phyloP scores from a whole-genome alignment of 2,888 invertebrate genomes.

The Amaurobius ferox region DNA sequence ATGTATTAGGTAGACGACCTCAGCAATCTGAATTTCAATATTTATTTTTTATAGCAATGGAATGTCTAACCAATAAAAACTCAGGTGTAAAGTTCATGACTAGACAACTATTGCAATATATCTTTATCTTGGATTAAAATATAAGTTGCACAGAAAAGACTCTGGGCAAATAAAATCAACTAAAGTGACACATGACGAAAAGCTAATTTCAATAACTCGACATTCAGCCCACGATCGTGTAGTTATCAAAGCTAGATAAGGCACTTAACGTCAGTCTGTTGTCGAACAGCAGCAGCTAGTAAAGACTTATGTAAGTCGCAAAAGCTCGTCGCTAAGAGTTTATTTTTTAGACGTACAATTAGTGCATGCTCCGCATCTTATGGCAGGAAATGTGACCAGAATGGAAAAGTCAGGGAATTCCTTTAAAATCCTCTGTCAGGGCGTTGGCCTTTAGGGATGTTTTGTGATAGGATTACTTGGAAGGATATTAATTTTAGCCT shows the following conservation, averaged over 20 bases:
- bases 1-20: too few relatives aligned
- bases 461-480: conserved; percentile 31
- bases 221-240: conserved; percentile 45
- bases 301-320: conserved; percentile 20
- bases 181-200: conserved; percentile 13
- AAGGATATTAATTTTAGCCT: conserved; percentile 49
- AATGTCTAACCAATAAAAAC: background rate
- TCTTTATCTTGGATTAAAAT: background rate
- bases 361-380: conserved; percentile 29
- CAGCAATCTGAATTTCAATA: background rate
- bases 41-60: background rate
- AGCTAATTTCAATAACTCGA: conserved; percentile 44
- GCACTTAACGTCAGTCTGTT: conserved; percentile 46
- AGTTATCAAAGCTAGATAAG: conserved; percentile 49
- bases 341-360: conserved; percentile 44
- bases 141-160: background rate
- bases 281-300: conserved; percentile 28
- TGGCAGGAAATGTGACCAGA: conserved; percentile 32
- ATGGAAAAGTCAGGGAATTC: conserved; percentile 28
- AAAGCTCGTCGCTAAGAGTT: background rate
- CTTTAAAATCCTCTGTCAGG: conserved; percentile 34
- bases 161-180: conserved; percentile 21
- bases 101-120: background rate
- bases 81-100: background rate
- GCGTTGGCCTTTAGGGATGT: conserved; percentile 24